Evolutionary conservation across 2,888 invertebrate genomes (phyloP), one percentile per base, ranked within the genome.

Genomic region (Camptogramma bilineatum): DNA sequence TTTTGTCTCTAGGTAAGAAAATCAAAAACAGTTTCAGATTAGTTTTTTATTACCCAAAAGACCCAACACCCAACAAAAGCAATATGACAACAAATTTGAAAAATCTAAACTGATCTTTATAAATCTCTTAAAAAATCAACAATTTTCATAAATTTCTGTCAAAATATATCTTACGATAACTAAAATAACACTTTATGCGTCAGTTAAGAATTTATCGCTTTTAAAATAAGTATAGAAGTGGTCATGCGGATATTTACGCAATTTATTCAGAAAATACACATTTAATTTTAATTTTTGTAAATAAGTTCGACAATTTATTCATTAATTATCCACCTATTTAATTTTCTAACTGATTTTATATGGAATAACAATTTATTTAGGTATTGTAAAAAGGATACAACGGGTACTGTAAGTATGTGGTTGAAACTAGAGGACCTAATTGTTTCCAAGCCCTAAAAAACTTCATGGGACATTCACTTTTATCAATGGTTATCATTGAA

Each of bases 11-110:
- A n/a, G n/a, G n/a, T n/a, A n/a, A n/a, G n/a, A n/a, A n/a, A 51
- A 28, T 51, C 8, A 51, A 48, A 57, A 48, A 57, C 10, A 18
- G 16, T 51, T 13, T 34, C n/a, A 17, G 54, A 62, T 63, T 62
- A 50, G 51, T 81, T 83, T 83, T 83, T 64, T 62, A 62, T 64
- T 71, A 76, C 80, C 85, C 83, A 80, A 83, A 79, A 84, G 72
- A 82, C 79, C 85, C 85, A 76, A 73, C 81, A 85, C 82, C 84
- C 52, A 64, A 63, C 48, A 61, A 61, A 44, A 61, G 24, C 5
- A 62, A 16, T 19, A 16, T 56, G 24, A 63, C 61, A 65, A 62
- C 17, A 69, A 71, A 71, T 62, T 61, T 62, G 54, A 69, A 66
- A 64, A 60, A 62, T 68, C 66, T 61, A n/a, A 58, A 62, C 57